phyloP scores from a whole-genome alignment of 2,888 invertebrate species.

The Tipula helvola region DNA sequence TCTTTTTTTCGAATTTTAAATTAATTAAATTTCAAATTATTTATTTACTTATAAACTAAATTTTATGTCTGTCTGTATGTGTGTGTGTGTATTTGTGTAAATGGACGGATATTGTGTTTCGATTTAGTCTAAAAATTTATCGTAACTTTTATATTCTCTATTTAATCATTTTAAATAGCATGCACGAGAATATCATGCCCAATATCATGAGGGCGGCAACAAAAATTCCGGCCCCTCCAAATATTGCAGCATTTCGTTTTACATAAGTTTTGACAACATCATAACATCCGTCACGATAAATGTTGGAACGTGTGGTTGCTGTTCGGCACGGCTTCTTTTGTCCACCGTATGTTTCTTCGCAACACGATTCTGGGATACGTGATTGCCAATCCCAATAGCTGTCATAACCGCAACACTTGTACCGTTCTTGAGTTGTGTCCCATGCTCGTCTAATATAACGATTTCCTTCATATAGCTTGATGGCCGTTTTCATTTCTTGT shows the following conservation, averaged over 20 bases:
- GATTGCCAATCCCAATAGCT: constrained; percentile 64
- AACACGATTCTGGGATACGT: constrained; percentile 64
- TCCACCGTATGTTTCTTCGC: constrained; percentile 46
- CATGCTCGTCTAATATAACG: constrained; percentile 65
- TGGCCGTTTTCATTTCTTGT: constrained; percentile 64
- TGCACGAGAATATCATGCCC: constrained; percentile 73
- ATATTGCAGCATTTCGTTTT: constrained; percentile 62
- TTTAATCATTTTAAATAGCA: constrained; percentile 74
- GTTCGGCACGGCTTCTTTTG: constrained; percentile 31
- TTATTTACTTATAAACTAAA: background rate
- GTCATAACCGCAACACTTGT: constrained; percentile 75
- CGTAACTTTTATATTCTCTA: constrained; percentile 24
- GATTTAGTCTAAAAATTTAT: background rate
- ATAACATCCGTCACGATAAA: constrained; percentile 63
- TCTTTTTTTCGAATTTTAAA: background rate
- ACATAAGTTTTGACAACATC: constrained; percentile 56
- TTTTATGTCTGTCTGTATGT: background rate
- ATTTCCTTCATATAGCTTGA: constrained; percentile 58
- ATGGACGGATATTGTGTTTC: background rate
- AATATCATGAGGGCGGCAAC: constrained; percentile 81
- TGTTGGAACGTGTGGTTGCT: constrained; percentile 29
- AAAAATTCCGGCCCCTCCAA: constrained; percentile 69
- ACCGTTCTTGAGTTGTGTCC: constrained; percentile 74
- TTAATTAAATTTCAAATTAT: background rate
- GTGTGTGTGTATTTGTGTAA: background rate